These are phyloP conservation scores for Listrodromus nycthemerus DNA, from an alignment of 2,888 invertebrate species.

Conservation along the genomic window DNA sequence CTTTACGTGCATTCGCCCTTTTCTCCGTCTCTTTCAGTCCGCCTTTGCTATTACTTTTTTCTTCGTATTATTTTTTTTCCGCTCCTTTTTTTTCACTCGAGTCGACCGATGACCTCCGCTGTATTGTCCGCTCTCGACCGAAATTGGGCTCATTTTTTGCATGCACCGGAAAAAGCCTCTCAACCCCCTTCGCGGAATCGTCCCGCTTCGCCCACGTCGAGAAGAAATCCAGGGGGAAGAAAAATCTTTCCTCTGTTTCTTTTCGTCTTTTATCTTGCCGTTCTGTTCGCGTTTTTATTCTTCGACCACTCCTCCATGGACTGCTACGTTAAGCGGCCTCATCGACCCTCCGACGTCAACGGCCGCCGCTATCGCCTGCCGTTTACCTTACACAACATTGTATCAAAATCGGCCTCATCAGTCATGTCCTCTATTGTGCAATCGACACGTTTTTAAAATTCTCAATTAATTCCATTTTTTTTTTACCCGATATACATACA, in stretches of 20 bases:
- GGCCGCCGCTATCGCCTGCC: constrained; percentile 15
- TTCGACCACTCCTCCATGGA: neutral
- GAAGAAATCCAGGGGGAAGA: neutral
- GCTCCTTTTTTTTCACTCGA: constrained; percentile 57
- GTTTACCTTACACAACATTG: neutral
- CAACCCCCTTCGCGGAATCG: constrained; percentile 21
- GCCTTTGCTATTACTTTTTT: constrained; percentile 37
- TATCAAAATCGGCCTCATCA: neutral
- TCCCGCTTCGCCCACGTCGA: neutral
- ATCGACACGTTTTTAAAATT: neutral
- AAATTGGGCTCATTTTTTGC: constrained; percentile 79
- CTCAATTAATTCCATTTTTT: neutral
- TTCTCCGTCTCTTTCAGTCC: constrained; percentile 33
- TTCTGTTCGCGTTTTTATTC: constrained; percentile 56
- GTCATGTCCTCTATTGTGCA: neutral
- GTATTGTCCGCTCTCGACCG: constrained; percentile 79
- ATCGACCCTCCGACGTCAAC: constrained; percentile 21
- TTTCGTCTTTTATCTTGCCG: constrained; percentile 59
- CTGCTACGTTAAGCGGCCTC: constrained; percentile 33
- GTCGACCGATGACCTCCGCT: constrained; percentile 78
- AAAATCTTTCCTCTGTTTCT: constrained; percentile 47
- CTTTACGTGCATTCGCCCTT: constrained; percentile 54
- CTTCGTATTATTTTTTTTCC: constrained; percentile 27
- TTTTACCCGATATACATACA: neutral
- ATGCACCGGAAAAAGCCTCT: constrained; percentile 66